Evolutionary conservation across 92 coral and sea anemone species (phyloP).

Genomic region (Diadumene lineata): DNA sequence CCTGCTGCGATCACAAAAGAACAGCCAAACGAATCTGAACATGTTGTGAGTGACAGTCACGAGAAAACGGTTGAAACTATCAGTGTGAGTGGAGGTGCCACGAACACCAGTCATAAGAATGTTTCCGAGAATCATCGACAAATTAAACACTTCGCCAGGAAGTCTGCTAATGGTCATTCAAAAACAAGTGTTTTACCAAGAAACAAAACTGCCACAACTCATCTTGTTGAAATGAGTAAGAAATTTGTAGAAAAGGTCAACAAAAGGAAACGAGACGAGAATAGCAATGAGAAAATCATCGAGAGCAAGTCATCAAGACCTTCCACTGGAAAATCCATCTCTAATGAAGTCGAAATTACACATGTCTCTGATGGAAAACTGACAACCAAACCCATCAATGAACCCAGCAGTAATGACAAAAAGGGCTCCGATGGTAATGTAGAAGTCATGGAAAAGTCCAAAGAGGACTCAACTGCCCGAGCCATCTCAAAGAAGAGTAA

Average conservation of each 20-base stretch:
- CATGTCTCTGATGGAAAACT: background rate
- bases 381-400: no score
- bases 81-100: no score
- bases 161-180: no score
- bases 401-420: no score
- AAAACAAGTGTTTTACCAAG: no score
- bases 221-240: background rate
- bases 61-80: background rate
- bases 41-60: background rate
- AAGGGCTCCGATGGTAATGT: no score
- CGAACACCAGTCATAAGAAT: no score
- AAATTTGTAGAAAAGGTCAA: background rate
- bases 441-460: no score
- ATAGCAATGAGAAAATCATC: background rate
- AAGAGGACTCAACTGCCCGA: no score
- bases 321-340: background rate
- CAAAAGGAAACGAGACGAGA: conserved; percentile 8
- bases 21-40: background rate
- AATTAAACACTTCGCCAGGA: no score
- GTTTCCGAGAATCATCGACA: no score
- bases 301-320: background rate
- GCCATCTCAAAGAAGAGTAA: no score
- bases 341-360: background rate
- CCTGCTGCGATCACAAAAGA: background rate
- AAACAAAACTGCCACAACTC: background rate